Conservation (phyloP, 2,113 vertebrate species). For the Calypte anna region DNA sequence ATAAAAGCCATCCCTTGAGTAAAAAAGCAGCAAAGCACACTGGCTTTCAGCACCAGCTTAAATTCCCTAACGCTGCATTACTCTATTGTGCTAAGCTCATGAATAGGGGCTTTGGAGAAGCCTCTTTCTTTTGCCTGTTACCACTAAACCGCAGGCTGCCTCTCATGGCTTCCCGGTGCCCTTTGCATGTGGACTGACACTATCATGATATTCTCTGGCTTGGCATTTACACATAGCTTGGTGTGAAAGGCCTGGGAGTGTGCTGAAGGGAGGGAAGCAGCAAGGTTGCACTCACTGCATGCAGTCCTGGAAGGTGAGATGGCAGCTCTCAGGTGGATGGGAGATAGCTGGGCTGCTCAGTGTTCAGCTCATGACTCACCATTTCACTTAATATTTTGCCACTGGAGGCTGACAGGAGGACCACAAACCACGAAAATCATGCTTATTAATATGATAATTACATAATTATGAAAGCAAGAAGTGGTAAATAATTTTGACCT, state of each 20-base stretch:
- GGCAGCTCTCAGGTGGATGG: neutral
- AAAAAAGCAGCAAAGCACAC: conserved; percentile 30
- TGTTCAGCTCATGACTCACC: neutral
- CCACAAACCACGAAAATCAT: neutral
- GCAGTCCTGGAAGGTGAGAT: neutral
- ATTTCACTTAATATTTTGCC: neutral
- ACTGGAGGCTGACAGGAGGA: neutral
- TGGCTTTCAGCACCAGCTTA: conserved; percentile 4
- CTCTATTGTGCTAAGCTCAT: neutral
- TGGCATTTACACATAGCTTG: neutral
- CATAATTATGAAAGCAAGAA: neutral
- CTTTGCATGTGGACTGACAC: neutral
- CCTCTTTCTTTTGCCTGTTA: neutral
- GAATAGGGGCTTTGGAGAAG: conserved; percentile 19
- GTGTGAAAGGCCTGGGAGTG: neutral
- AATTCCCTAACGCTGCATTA: conserved; percentile 13
- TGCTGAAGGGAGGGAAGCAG: neutral
- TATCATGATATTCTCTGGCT: neutral
- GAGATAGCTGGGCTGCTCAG: neutral
- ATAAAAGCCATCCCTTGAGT: conserved; percentile 43
- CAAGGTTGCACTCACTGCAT: neutral
- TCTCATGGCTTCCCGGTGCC: neutral
- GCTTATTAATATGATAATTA: neutral
- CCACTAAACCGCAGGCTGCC: neutral
- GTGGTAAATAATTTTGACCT: neutral